These are phyloP conservation scores for Romanogobio albipinnatus DNA, from an alignment of 2,113 vertebrate genomes.

Conservation along the genomic window DNA sequence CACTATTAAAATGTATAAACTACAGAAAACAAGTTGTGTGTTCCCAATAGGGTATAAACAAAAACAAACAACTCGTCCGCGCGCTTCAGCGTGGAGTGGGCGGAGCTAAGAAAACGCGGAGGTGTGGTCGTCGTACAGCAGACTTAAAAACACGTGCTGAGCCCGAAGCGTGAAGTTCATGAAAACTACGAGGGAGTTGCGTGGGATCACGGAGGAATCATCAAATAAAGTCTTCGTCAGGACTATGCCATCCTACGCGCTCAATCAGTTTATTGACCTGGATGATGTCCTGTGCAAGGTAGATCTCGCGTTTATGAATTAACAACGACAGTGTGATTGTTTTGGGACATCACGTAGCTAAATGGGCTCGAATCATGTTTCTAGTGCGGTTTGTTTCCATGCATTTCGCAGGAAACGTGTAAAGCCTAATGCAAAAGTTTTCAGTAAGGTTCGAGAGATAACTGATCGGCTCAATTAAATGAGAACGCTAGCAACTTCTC, in stretches of 20 bases:
- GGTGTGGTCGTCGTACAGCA: slow-evolving; percentile 53
- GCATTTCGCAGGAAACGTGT: background rate
- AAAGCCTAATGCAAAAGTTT: background rate
- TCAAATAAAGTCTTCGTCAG: slow-evolving; percentile 4
- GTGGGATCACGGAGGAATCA: background rate
- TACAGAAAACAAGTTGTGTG: background rate
- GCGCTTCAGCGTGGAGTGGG: slow-evolving; percentile 47
- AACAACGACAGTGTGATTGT: background rate
- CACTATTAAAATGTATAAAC: background rate
- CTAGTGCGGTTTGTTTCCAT: background rate
- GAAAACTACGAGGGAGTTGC: slow-evolving; percentile 24
- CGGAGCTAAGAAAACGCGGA: slow-evolving; percentile 54
- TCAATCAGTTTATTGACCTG: slow-evolving; percentile 69
- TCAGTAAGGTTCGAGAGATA: background rate
- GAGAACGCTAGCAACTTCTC: slow-evolving; percentile 9
- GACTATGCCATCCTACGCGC: slow-evolving; percentile 72
- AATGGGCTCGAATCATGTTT: background rate
- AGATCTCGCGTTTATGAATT: slow-evolving; percentile 29
- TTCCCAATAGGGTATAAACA: background rate
- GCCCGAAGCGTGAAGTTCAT: slow-evolving; percentile 35
- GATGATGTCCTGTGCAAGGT: slow-evolving; percentile 78
- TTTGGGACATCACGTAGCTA: background rate
- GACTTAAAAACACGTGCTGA: slow-evolving; percentile 77
- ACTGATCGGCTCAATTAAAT: background rate
- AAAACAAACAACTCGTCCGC: slow-evolving; percentile 10